Conservation (phyloP, 2,113 vertebrate species). For the Xiphias gladius region DNA sequence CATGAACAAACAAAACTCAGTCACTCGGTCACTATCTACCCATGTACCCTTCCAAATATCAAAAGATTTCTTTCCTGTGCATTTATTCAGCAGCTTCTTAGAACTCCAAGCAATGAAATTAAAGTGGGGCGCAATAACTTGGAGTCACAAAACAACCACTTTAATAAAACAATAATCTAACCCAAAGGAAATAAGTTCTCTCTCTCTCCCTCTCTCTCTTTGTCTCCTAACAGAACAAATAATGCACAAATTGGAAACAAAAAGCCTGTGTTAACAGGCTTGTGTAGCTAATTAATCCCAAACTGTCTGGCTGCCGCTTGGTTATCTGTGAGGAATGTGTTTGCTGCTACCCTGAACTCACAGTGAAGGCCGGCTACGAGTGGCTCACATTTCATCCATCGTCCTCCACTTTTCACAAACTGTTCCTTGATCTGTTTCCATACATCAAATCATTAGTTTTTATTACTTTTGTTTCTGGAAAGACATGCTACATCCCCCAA, state of each 20-base stretch:
- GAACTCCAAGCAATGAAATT: conserved; percentile 1
- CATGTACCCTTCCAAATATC: conserved; percentile 6
- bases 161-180: conserved; percentile 46
- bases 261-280: conserved; percentile 36
- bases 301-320: conserved; percentile 27
- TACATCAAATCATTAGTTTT: conserved; percentile 23
- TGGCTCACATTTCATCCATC: conserved; percentile 25
- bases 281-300: conserved; percentile 75
- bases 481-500: conserved; percentile 2
- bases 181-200: not conserved
- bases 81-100: conserved; percentile 25
- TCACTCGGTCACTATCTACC: not conserved
- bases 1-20: conserved; percentile 4
- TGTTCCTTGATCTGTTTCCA: not conserved
- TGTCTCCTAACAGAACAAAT: conserved; percentile 46
- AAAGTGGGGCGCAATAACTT: conserved; percentile 1
- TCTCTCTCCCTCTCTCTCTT: not conserved
- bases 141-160: conserved; percentile 1
- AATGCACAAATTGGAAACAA: conserved; percentile 60
- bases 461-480: conserved; percentile 13
- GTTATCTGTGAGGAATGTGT: conserved; percentile 51
- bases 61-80: not conserved
- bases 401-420: conserved; percentile 5
- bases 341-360: conserved; percentile 33
- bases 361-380: not conserved